Evolutionary conservation across 1,140 invertebrate species (phyloP).

Genomic region (Dendrolimus kikuchii): DNA sequence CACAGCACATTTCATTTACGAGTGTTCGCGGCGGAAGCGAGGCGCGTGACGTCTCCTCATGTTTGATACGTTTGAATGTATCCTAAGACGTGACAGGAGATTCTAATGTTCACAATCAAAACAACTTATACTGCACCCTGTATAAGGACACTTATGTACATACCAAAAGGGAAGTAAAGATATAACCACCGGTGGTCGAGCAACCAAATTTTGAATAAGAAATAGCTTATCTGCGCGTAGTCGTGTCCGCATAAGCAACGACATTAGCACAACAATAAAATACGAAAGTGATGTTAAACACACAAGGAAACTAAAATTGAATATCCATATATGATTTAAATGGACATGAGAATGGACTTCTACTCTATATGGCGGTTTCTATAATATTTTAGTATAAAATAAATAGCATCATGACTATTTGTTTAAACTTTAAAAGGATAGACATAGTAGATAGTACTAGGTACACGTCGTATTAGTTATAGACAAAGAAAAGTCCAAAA

Average conservation of each 20-base stretch:
- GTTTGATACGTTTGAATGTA: constrained; percentile 20
- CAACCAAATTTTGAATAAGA: background rate
- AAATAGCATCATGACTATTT: background rate
- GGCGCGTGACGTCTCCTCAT: constrained; percentile 43
- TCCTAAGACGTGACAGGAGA: constrained; percentile 36
- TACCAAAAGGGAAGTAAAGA: background rate
- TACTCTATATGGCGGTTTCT: constrained; percentile 4
- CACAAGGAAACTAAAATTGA: constrained; percentile 2
- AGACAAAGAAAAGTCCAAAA: too few species aligned
- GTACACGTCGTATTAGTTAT: too few species aligned
- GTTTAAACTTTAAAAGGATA: background rate
- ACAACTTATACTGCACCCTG: background rate
- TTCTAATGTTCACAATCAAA: constrained; percentile 16
- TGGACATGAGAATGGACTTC: constrained; percentile 15
- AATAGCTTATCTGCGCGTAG: background rate
- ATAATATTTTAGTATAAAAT: constrained; percentile 12
- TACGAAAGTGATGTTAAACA: constrained; percentile 1
- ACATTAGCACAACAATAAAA: constrained; percentile 7
- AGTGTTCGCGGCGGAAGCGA: constrained; percentile 37
- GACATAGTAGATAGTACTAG: too few species aligned
- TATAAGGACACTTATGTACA: background rate
- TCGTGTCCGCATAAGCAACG: background rate
- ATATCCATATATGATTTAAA: constrained; percentile 13
- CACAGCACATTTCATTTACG: constrained; percentile 21
- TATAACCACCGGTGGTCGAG: background rate